Evolutionary conservation across 2,113 vertebrate genomes (phyloP).

Genomic region (Nycticorax nycticorax): DNA sequence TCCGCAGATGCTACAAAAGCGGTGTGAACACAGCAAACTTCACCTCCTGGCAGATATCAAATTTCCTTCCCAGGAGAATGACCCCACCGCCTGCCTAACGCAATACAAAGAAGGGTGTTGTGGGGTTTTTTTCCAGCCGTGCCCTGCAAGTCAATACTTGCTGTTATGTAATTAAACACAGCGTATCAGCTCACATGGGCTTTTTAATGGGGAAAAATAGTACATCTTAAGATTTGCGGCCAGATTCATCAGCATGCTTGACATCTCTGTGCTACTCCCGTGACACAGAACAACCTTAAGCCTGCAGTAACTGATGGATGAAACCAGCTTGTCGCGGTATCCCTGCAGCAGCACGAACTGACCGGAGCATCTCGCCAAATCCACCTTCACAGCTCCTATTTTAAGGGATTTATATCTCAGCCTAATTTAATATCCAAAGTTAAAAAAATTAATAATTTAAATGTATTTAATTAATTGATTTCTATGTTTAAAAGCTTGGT

Average conservation of each 20-base stretch:
- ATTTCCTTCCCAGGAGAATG: neutral
- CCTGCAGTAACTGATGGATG: conserved; percentile 7
- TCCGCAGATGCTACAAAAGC: neutral
- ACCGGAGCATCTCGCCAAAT: neutral
- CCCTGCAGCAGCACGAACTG: neutral
- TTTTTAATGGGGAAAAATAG: conserved; percentile 2
- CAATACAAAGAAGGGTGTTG: conserved; percentile 3
- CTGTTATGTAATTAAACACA: conserved; percentile 42
- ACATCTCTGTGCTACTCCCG: conserved; percentile 22
- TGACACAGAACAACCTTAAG: conserved; percentile 37
- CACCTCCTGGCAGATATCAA: neutral
- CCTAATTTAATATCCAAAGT: neutral
- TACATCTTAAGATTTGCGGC: conserved; percentile 18
- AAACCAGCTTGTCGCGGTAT: neutral
- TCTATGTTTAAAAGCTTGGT: neutral
- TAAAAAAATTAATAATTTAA: neutral
- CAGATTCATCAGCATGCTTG: neutral
- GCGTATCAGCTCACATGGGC: neutral
- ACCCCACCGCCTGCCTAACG: neutral
- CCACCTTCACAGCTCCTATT: neutral
- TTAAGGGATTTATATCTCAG: neutral
- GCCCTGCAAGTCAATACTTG: conserved; percentile 38
- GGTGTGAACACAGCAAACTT: neutral
- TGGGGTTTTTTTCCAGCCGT: neutral
- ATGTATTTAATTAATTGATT: neutral